Percentiles rank a stretch among this genome's conserved stretches.
These are phyloP conservation scores for Erpobdella octoculata DNA, from an alignment of 2,888 invertebrate genomes.

Conservation along the genomic window DNA sequence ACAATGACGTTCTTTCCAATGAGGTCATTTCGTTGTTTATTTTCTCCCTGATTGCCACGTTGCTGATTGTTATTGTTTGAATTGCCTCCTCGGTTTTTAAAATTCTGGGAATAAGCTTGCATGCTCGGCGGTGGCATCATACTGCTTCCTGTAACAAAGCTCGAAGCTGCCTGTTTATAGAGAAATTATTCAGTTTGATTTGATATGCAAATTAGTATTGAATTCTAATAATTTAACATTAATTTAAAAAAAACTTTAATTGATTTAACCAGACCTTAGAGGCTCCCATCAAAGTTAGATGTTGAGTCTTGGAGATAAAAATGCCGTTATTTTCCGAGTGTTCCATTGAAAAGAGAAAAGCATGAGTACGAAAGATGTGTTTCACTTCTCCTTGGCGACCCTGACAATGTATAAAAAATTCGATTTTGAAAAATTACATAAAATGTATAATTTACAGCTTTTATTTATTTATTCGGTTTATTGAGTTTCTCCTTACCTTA, in stretches of 20 bases:
- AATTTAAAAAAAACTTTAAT: background rate
- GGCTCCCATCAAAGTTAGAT: constrained; percentile 56
- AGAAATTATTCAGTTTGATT: background rate
- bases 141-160: constrained; percentile 21
- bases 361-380: constrained; percentile 88
- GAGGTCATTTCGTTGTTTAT: background rate
- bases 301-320: constrained; percentile 90
- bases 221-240: background rate
- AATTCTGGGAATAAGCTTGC: background rate
- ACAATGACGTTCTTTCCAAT: constrained; percentile 73
- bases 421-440: background rate
- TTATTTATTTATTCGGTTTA: background rate
- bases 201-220: background rate
- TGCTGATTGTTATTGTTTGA: constrained; percentile 44
- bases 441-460: background rate
- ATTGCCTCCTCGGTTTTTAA: constrained; percentile 79
- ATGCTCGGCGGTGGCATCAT: constrained; percentile 84
- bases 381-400: constrained; percentile 80
- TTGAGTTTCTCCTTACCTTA: background rate
- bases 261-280: background rate
- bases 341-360: constrained; percentile 87
- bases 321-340: constrained; percentile 63
- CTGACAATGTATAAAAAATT: constrained; percentile 30
- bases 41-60: constrained; percentile 54
- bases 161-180: background rate